Base-by-base conservation (phyloP, 2,113 vertebrate species). In the Thalassarche chlororhynchos region DNA sequence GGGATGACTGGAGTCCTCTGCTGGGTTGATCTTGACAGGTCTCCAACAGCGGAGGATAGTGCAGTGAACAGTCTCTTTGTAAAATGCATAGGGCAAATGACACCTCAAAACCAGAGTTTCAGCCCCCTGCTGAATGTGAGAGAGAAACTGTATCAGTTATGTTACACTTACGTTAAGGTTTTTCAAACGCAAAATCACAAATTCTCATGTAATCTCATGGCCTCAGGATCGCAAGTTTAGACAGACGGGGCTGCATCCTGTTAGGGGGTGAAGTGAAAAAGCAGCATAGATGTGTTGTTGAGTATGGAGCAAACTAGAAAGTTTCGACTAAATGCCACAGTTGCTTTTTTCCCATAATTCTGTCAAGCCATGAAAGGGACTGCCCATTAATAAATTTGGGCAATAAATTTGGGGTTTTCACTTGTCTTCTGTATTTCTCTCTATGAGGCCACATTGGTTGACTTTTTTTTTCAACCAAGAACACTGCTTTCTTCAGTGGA, bases 51-150 rank as follows among this genome's bases (percentile, higher is more conserved):
- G 75, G 62, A 58, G 29, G 44, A 40, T 3, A 55, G 25, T 1
- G 2, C 21, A 77, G 51, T n/a, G 12, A 84, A 66, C 4, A 9
- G 17, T 9, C 17, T 69, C 34, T 78, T 84, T 66, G 46, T 20
- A 20, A 79, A 82, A 62, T 1, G 3, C 0, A 0, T 17, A 29
- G 29, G 55, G 42, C 32, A 83, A 61, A 24, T 2, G 9, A 52
- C 18, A 6, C 29, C 34, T 76, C 61, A 34, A 44, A 52, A 34
- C 0, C 11, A 5, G 14, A 18, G 10, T n/a, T 87, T 57, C 38
- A 36, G 36, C 12, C 83, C 9, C 13, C 19, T 52, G 5, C 19
- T 32, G 54, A 20, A 10, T 1, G 3, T 3, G 23, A 82, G 38
- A 90, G 47, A 66, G 16, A 57, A 76, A 74, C 23, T 20, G 18